Conservation (phyloP, 2,888 invertebrate species). For the Mantis religiosa region DNA sequence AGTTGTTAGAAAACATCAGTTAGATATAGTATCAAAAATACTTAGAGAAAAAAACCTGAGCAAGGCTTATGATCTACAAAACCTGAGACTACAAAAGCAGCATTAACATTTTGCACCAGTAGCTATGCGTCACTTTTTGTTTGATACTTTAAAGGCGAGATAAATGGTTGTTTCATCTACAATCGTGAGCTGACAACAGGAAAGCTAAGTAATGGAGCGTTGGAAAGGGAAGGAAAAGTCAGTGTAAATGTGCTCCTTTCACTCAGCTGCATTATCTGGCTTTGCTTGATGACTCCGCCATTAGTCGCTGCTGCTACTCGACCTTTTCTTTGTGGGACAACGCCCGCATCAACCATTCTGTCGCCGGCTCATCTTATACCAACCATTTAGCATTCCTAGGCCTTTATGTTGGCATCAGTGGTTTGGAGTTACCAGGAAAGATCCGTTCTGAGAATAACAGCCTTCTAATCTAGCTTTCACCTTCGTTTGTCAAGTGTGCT, state of each 20-base stretch:
- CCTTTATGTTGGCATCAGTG: neutral
- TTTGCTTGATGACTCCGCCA: neutral
- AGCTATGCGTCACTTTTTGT: neutral
- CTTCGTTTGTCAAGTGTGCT: no score
- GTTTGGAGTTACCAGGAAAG: neutral
- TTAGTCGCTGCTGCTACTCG: neutral
- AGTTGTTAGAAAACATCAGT: no score
- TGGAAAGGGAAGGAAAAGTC: neutral
- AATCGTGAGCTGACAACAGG: neutral
- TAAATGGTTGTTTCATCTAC: neutral
- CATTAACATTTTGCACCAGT: neutral
- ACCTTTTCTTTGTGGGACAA: neutral
- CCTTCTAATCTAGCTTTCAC: no score
- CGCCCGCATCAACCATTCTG: neutral
- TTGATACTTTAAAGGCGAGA: neutral
- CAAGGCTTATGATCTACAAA: neutral
- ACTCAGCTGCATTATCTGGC: neutral
- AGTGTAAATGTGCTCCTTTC: neutral
- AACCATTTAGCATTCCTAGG: neutral
- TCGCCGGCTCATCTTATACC: neutral
- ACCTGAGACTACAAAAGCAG: neutral
- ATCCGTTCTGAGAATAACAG: neutral
- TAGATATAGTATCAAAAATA: no score
- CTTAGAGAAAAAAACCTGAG: neutral
- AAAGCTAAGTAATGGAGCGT: neutral